phyloP scores from a whole-genome alignment of 1,140 invertebrate species.

The Achroia grisella region DNA sequence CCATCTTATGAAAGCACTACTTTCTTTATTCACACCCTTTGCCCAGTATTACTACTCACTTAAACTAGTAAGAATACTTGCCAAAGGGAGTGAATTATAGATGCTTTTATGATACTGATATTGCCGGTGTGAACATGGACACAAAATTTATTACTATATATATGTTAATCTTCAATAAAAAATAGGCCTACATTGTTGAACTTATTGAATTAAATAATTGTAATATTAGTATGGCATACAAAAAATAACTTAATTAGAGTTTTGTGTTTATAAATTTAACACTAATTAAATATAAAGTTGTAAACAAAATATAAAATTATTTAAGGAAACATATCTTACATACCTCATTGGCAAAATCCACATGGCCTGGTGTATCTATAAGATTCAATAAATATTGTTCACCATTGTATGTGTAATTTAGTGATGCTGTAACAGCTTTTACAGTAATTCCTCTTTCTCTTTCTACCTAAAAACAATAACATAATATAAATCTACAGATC shows the following conservation, averaged over 20 bases:
- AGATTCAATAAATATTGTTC: slow-evolving; percentile 92
- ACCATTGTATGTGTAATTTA: slow-evolving; percentile 83
- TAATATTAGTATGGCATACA: not conserved
- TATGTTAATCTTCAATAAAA: too few relatives aligned
- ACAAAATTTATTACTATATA: too few relatives aligned
- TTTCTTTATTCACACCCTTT: too few relatives aligned
- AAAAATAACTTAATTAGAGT: not conserved
- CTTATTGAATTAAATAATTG: too few relatives aligned
- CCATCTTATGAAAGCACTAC: too few relatives aligned
- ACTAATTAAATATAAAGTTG: not conserved
- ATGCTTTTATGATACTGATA: too few relatives aligned
- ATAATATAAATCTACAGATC: not conserved
- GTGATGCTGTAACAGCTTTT: slow-evolving; percentile 96
- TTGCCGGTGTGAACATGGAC: too few relatives aligned
- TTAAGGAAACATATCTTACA: slow-evolving; percentile 1
- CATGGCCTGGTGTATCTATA: slow-evolving; percentile 99
- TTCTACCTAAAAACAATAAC: slow-evolving; percentile 83
- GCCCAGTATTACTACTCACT: too few relatives aligned
- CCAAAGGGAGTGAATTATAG: too few relatives aligned
- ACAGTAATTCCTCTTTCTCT: slow-evolving; percentile 97
- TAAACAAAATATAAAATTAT: not conserved
- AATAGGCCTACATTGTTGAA: too few relatives aligned
- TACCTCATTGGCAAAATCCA: slow-evolving; percentile 98
- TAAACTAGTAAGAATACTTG: too few relatives aligned
- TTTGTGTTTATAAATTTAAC: not conserved